Base-by-base conservation (phyloP, 1,140 invertebrate genomes). In the Orchestia grillus region DNA sequence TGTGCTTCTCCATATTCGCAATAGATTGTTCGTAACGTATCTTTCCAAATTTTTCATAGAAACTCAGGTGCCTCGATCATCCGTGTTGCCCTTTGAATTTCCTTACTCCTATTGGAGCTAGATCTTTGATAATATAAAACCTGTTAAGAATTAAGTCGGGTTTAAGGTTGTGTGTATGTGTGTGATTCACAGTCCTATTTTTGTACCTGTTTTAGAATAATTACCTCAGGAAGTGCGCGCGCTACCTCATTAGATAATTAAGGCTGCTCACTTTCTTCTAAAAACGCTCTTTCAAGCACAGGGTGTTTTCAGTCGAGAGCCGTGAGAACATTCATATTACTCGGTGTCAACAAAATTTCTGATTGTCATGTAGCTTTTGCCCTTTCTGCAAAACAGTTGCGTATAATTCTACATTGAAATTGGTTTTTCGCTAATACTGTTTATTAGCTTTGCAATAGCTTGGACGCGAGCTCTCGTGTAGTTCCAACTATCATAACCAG, bases 201-300 rank as follows among this genome's bases (percentile, higher is more conserved):
- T 91, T 91, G 88, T 91, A 91, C 88, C 88, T 91, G 88, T 91
- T 44, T 91, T 42, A 91, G 88, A 28, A 6, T 43, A 91, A 44
- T 42, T 91, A 43, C 41, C 88, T 91, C 88, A 91, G 88, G 88
- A 91, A 91, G 88, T 91, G 88, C 28, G 88, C 88, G 88, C 41
- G 88, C 88, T 91, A 91, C 88, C 88, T 91, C 88, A 91, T 91
- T 91, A 91, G 88, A 91, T 77, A 43, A 43, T 91, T 91, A 91
- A 91, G 88, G 44, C 28, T 91, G 88, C 44, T 91, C 88, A 91
- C 62, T 77, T 77, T 77, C 62, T 77, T 77, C 28, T 77, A 77
- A 77, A 77, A 77, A 77, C 36, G 62, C 36, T 77, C 15, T 77
- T 77, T 77, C 62, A 36, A 77, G 28, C 36, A 28, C 11, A 28